phyloP scores from a whole-genome alignment of 1,140 invertebrate genomes.

The Sweltsa coloradensis region DNA sequence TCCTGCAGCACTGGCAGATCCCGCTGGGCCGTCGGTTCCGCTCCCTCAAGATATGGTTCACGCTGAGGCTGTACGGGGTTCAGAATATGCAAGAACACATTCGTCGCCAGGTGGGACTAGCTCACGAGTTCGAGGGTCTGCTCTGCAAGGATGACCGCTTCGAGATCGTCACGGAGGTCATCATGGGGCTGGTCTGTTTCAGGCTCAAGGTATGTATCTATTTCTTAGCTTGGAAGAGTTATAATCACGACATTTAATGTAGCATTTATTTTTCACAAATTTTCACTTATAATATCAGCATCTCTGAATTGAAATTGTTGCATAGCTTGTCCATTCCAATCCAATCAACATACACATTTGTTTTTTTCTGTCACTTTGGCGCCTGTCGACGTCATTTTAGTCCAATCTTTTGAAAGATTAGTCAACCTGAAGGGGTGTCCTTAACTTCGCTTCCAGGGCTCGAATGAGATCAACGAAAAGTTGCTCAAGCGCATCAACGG shows the following conservation, averaged over 20 bases:
- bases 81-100: slow-evolving; percentile 84
- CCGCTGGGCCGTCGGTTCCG: slow-evolving; percentile 89
- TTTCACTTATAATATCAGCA: no score
- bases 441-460: slow-evolving; percentile 51
- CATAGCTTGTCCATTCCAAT: no score
- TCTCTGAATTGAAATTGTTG: no score
- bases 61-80: slow-evolving; percentile 78
- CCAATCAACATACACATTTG: no score
- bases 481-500: slow-evolving; percentile 80
- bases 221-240: no score
- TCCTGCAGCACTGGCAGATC: slow-evolving; percentile 85
- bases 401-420: no score
- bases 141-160: slow-evolving; percentile 59
- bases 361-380: no score
- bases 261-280: no score
- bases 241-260: no score
- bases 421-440: no score
- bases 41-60: slow-evolving; percentile 95
- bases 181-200: slow-evolving; percentile 92
- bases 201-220: slow-evolving; percentile 68
- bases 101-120: slow-evolving; percentile 61
- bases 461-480: slow-evolving; percentile 72
- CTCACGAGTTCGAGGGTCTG: slow-evolving; percentile 71
- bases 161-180: slow-evolving; percentile 76
- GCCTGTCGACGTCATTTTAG: no score